A percentile compares a stretch with the other conserved stretches of the same genome.
These are phyloP conservation scores for Archegozetes longisetosus DNA, from an alignment of 1,140 invertebrate genomes.

Conservation along the genomic window DNA sequence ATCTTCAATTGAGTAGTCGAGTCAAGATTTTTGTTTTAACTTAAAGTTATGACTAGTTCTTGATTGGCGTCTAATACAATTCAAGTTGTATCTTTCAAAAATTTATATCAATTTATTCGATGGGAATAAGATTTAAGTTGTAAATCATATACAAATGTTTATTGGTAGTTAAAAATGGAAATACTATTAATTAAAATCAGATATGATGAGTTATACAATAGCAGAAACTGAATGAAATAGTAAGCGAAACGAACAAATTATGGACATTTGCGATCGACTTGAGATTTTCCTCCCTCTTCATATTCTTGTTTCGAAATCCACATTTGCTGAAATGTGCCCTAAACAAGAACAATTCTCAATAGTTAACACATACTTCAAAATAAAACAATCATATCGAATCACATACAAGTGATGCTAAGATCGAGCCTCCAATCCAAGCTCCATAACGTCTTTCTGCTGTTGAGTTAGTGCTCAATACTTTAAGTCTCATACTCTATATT, in stretches of 20 bases:
- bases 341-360: slow-evolving; percentile 9
- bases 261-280: slow-evolving; percentile 82
- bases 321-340: slow-evolving; percentile 91
- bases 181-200: too few relatives aligned
- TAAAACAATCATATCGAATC: background rate
- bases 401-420: slow-evolving; percentile 63
- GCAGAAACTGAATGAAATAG: too few relatives aligned
- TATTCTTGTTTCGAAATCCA: slow-evolving; percentile 95
- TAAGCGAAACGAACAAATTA: slow-evolving; percentile 4
- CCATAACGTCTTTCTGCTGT: slow-evolving; percentile 71
- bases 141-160: too few relatives aligned
- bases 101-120: too few relatives aligned
- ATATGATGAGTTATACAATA: too few relatives aligned
- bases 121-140: too few relatives aligned
- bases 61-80: too few relatives aligned
- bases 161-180: too few relatives aligned
- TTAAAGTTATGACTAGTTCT: too few relatives aligned
- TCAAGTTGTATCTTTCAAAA: too few relatives aligned
- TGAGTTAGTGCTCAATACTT: slow-evolving; percentile 66
- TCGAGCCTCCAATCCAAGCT: slow-evolving; percentile 91
- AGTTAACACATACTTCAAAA: background rate
- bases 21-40: too few relatives aligned
- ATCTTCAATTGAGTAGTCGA: too few relatives aligned
- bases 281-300: slow-evolving; percentile 77
- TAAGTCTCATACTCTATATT: slow-evolving; percentile 56